Base-by-base conservation (phyloP, 1,140 invertebrate species). In the Meloidogyne hapla region DNA sequence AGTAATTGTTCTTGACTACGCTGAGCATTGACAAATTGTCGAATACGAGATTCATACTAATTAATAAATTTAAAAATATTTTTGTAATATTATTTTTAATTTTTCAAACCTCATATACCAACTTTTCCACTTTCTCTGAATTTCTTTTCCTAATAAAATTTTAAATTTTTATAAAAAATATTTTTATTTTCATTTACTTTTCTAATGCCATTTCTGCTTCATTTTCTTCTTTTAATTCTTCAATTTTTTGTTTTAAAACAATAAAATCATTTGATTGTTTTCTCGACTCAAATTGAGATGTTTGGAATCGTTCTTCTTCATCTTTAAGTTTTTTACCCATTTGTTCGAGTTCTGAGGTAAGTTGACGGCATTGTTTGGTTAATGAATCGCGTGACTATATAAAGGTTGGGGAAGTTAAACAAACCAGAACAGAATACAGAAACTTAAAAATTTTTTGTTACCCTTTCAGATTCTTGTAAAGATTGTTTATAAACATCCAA, bases 401-500 rank as follows among this genome's bases (percentile, higher is more conserved):
- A 56, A 45, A 82, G 45, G 0, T n/a, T n/a, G n/a, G n/a, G n/a
- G n/a, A n/a, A n/a, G n/a, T n/a, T n/a, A n/a, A n/a, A n/a, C n/a
- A n/a, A n/a, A n/a, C n/a, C n/a, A n/a, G n/a, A n/a, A n/a, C n/a
- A n/a, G n/a, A n/a, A n/a, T n/a, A n/a, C n/a, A n/a, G n/a, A n/a
- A n/a, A n/a, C n/a, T n/a, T n/a, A n/a, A n/a, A n/a, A n/a, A n/a
- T n/a, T n/a, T 33, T 33, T 0, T 0, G 8, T 18, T 25, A 82
- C 83, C 28, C 69, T 66, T 79, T 84, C 83, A 5, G 79, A 70
- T 26, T 85, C 77, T 25, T 79, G 69, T 45, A 84, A 67, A 26
- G 77, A 62, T 33, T 68, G 64, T 77, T 85, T 84, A 74, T 84
- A 84, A 48, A 84, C 83, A 23, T 84, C 83, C 15, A 84, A 42